phyloP scores from a whole-genome alignment of 2,113 vertebrate genomes.

The Diadophis punctatus region DNA sequence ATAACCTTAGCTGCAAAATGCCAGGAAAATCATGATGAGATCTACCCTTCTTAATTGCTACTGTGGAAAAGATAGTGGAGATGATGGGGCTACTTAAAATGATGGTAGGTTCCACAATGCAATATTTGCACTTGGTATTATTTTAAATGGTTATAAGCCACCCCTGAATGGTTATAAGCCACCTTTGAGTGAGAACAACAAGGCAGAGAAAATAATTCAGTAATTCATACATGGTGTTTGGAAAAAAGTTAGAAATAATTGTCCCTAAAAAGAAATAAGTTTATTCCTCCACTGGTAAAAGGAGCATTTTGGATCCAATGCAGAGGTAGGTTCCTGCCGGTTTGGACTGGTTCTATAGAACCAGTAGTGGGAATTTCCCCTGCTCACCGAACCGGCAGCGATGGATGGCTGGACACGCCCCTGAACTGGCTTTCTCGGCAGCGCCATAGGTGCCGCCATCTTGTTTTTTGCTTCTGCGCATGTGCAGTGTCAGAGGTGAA shows the following conservation, averaged over 20 bases:
- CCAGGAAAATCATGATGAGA: neutral
- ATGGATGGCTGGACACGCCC: too few relatives aligned
- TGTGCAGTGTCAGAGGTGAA: too few relatives aligned
- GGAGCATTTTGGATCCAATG: neutral
- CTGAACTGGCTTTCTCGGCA: too few relatives aligned
- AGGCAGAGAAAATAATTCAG: neutral
- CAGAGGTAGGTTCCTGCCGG: too few relatives aligned
- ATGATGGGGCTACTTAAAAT: neutral
- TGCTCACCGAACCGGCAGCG: too few relatives aligned
- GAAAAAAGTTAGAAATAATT: neutral
- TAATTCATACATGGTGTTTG: neutral
- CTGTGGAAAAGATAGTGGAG: neutral
- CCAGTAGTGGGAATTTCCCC: too few relatives aligned
- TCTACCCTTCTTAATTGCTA: neutral
- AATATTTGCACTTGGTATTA: neutral
- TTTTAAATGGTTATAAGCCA: neutral
- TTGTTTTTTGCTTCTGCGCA: too few relatives aligned
- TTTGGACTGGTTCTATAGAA: too few relatives aligned
- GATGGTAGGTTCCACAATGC: neutral
- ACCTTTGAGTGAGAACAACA: neutral
- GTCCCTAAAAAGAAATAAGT: neutral
- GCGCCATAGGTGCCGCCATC: too few relatives aligned
- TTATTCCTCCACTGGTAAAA: neutral
- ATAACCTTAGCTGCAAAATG: neutral
- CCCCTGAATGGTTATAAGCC: neutral